Evolutionary conservation across 2,797 vertebrate species (phyloP).

Genomic region (Lepus oiostolus): DNA sequence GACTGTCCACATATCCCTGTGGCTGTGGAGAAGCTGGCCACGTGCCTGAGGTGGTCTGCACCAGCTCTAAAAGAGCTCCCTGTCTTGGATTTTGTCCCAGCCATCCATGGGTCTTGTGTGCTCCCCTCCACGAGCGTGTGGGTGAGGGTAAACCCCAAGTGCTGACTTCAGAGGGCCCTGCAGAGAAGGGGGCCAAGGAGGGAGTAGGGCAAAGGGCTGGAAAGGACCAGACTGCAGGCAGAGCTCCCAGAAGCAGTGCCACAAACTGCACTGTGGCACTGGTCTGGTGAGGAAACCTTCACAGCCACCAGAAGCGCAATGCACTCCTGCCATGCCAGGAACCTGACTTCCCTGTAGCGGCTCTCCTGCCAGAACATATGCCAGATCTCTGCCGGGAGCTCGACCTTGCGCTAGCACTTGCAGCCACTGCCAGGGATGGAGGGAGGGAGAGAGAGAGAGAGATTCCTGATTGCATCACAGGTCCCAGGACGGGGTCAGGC

Average conservation of each 20-base stretch:
- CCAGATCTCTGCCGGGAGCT: conserved; percentile 36
- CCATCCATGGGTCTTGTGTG: background rate
- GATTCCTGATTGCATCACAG: conserved; percentile 27
- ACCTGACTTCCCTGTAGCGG: conserved; percentile 39
- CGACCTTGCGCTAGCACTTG: conserved; percentile 50
- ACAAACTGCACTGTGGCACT: background rate
- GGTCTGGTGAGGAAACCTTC: background rate
- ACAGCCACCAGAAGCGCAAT: background rate
- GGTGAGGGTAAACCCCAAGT: background rate
- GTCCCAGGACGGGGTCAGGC: background rate
- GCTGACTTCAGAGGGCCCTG: background rate
- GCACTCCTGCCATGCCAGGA: background rate
- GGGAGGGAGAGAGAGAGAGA: too few relatives aligned
- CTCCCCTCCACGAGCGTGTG: background rate
- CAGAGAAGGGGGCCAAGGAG: background rate
- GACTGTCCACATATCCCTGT: background rate
- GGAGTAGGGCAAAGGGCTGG: background rate
- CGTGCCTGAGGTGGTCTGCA: background rate
- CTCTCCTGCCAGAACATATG: conserved; percentile 14
- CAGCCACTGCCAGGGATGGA: background rate
- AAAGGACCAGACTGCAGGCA: background rate
- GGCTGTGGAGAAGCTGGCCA: background rate
- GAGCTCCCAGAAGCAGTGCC: background rate
- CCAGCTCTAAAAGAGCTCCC: background rate
- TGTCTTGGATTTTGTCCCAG: background rate